These are phyloP conservation scores for Arctocebus calabarensis DNA, from an alignment of 2,797 vertebrate genomes.

Conservation along the genomic window DNA sequence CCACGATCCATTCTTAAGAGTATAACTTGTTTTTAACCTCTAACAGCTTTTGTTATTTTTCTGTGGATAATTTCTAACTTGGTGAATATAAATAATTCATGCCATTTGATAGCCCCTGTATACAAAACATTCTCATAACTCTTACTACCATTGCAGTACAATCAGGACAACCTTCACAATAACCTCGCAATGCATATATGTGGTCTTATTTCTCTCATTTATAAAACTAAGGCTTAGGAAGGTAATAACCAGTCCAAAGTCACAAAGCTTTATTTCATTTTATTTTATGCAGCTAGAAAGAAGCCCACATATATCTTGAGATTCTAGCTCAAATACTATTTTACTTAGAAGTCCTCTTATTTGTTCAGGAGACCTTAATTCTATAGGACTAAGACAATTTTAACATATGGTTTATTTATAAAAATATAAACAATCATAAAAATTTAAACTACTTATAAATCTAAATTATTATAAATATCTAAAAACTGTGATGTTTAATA, in stretches of 20 bases:
- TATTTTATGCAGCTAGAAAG: background rate
- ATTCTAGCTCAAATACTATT: conserved; percentile 21
- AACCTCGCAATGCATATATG: background rate
- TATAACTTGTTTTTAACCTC: background rate
- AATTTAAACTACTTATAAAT: background rate
- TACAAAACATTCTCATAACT: background rate
- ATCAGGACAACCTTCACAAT: background rate
- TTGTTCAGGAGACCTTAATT: conserved; percentile 8
- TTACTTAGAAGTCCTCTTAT: background rate
- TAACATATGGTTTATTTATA: background rate
- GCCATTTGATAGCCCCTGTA: background rate
- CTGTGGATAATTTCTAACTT: conserved; percentile 9
- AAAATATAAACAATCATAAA: conserved; percentile 21
- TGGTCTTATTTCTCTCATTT: background rate
- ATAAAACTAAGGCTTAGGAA: background rate
- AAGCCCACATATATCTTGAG: background rate
- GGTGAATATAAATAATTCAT: background rate
- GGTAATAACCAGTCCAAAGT: background rate
- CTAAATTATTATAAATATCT: background rate
- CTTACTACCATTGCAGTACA: background rate
- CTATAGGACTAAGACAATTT: background rate
- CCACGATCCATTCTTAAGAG: background rate
- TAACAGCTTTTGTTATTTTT: background rate
- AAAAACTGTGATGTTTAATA: background rate
- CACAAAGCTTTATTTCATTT: background rate